phyloP scores from a whole-genome alignment of 2,797 vertebrate species.

The Schizothorax lantsangensis region DNA sequence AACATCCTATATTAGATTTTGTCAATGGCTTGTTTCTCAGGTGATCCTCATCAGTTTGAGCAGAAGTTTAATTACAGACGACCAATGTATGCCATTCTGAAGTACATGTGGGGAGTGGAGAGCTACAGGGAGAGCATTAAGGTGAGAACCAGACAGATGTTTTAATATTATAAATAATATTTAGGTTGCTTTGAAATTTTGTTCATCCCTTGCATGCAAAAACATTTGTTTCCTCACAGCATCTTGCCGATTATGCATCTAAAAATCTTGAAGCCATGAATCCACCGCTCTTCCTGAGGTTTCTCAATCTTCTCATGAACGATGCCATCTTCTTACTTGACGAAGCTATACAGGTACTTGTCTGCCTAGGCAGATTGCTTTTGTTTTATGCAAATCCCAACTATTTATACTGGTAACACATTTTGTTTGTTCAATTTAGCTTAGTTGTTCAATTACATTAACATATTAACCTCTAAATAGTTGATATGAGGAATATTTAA shows the following conservation, averaged over 20 bases:
- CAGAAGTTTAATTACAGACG: slow-evolving; percentile 99
- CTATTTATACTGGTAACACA: slow-evolving; percentile 2
- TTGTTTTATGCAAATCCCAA: not conserved
- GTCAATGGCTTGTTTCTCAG: slow-evolving; percentile 69
- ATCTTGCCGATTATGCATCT: slow-evolving; percentile 91
- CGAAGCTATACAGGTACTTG: slow-evolving; percentile 94
- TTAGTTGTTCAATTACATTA: not conserved
- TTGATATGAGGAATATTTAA: not conserved
- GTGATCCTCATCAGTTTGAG: slow-evolving; percentile 98
- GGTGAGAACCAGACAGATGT: slow-evolving; percentile 72
- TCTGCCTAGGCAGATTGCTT: not conserved
- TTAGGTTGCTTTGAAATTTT: not conserved
- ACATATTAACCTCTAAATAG: not conserved
- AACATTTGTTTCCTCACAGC: slow-evolving; percentile 70
- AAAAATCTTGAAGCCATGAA: slow-evolving; percentile 97
- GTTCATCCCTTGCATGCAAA: not conserved
- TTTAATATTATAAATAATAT: not conserved
- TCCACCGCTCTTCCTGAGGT: slow-evolving; percentile 94
- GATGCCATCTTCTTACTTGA: slow-evolving; percentile 96
- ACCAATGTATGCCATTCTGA: slow-evolving; percentile 98
- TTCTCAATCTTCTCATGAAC: slow-evolving; percentile 96
- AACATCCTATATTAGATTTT: not conserved
- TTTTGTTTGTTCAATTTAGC: not conserved
- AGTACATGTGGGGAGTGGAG: slow-evolving; percentile 95
- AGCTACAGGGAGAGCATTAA: slow-evolving; percentile 92